A percentile compares a stretch with the other conserved stretches of the same genome.
These are phyloP conservation scores for Pseudorectes ferrugineus DNA, from an alignment of 2,113 vertebrate species.

Conservation along the genomic window DNA sequence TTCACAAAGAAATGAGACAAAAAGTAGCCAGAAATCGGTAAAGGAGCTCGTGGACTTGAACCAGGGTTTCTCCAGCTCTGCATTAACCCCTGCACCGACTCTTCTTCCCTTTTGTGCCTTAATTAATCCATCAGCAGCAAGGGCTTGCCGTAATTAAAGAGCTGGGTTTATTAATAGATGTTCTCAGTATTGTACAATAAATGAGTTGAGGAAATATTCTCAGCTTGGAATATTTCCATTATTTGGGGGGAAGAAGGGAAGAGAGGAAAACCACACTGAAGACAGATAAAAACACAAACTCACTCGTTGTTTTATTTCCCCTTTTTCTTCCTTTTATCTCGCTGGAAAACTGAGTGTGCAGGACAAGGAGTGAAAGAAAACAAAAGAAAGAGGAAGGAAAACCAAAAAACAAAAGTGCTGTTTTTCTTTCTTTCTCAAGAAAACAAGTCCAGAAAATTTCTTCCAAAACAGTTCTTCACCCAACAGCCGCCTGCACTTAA, in stretches of 20 bases:
- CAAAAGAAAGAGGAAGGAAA: neutral
- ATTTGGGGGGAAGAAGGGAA: neutral
- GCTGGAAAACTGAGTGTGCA: neutral
- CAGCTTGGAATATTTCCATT: neutral
- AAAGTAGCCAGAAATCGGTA: neutral
- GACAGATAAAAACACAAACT: neutral
- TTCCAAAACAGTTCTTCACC: neutral
- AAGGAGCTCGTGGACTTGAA: neutral
- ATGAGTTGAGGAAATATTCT: neutral
- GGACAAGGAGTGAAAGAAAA: neutral
- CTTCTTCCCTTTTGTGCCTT: neutral
- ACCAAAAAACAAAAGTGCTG: neutral
- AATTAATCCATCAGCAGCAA: neutral
- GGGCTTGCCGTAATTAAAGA: neutral
- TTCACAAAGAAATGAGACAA: neutral
- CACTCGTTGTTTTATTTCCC: neutral
- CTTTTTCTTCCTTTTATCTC: neutral
- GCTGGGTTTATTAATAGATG: neutral
- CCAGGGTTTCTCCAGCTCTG: neutral
- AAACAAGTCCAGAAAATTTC: neutral
- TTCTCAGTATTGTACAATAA: neutral
- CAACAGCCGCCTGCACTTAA: neutral
- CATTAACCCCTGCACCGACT: neutral
- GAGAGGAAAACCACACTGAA: neutral
- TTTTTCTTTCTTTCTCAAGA: neutral